Evolutionary conservation across 2,888 invertebrate species (phyloP).

Genomic region (Endotricha flammealis): DNA sequence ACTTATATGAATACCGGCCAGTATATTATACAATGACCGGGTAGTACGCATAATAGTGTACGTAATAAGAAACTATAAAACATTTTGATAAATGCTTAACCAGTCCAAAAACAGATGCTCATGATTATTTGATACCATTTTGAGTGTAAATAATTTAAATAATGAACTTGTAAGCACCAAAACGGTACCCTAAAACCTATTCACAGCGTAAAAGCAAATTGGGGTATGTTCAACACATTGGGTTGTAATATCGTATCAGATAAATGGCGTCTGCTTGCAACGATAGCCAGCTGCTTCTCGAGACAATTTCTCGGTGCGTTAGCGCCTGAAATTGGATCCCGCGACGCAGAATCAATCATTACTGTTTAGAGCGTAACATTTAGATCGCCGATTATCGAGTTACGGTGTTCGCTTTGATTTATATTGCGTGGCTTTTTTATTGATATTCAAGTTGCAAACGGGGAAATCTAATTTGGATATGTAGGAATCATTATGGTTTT

Average conservation of each 20-base stretch:
- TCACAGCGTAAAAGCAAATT: slow-evolving; percentile 24
- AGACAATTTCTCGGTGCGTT: slow-evolving; percentile 71
- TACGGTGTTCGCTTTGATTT: not conserved
- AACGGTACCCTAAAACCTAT: not conserved
- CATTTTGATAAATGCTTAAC: too few relatives aligned
- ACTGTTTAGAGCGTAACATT: slow-evolving; percentile 5
- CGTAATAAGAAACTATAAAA: too few relatives aligned
- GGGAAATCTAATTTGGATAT: too few relatives aligned
- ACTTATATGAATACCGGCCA: too few relatives aligned
- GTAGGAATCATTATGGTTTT: too few relatives aligned
- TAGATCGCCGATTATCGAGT: slow-evolving; percentile 2
- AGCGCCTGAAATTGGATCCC: slow-evolving; percentile 9
- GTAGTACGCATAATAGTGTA: too few relatives aligned
- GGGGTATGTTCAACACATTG: slow-evolving; percentile 18
- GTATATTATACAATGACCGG: too few relatives aligned
- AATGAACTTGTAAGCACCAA: too few relatives aligned
- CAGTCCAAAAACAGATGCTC: too few relatives aligned
- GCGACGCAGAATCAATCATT: slow-evolving; percentile 4
- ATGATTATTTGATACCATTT: too few relatives aligned
- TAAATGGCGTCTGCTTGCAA: not conserved
- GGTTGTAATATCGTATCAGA: not conserved
- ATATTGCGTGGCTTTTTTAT: not conserved
- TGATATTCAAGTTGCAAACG: too few relatives aligned
- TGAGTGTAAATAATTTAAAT: too few relatives aligned
- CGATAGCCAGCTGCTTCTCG: slow-evolving; percentile 60